Evolutionary conservation across 2,113 vertebrate genomes (phyloP).

Genomic region (Pagrus major): DNA sequence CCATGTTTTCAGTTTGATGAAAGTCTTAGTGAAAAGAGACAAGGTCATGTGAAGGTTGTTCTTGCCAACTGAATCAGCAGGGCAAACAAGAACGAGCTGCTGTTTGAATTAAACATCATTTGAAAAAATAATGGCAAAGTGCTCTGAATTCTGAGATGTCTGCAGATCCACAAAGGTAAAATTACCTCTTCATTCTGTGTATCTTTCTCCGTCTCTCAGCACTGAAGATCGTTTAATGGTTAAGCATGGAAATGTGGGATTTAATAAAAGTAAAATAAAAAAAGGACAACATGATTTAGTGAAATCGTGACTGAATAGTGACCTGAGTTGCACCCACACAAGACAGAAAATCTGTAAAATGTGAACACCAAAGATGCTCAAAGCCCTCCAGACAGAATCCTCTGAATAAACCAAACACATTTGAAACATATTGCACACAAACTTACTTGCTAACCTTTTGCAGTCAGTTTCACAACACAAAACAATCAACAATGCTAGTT

Average conservation of each 20-base stretch:
- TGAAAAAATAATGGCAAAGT: slow-evolving; percentile 10
- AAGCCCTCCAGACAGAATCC: not conserved
- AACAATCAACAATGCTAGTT: not conserved
- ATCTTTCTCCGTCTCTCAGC: not conserved
- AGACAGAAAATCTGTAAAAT: not conserved
- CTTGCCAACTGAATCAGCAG: slow-evolving; percentile 36
- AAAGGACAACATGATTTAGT: not conserved
- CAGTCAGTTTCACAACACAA: not conserved
- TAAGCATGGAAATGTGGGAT: not conserved
- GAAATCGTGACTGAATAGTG: not conserved
- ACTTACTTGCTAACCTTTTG: not conserved
- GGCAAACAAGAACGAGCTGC: slow-evolving; percentile 41
- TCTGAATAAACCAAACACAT: not conserved
- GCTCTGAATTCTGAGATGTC: slow-evolving; percentile 18
- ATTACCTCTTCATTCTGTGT: not conserved
- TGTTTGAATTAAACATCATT: slow-evolving; percentile 32
- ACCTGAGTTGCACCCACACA: not conserved
- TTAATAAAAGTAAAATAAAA: not conserved
- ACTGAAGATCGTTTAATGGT: not conserved
- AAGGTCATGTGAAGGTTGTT: slow-evolving; percentile 51
- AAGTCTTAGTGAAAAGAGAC: slow-evolving; percentile 55
- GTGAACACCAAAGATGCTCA: not conserved
- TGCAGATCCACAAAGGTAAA: not conserved
- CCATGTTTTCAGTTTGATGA: slow-evolving; percentile 60
- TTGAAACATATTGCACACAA: not conserved